Percentiles rank a stretch among this genome's conserved stretches.
These are phyloP conservation scores for Morone saxatilis DNA, from an alignment of 2,113 vertebrate species.

Conservation along the genomic window DNA sequence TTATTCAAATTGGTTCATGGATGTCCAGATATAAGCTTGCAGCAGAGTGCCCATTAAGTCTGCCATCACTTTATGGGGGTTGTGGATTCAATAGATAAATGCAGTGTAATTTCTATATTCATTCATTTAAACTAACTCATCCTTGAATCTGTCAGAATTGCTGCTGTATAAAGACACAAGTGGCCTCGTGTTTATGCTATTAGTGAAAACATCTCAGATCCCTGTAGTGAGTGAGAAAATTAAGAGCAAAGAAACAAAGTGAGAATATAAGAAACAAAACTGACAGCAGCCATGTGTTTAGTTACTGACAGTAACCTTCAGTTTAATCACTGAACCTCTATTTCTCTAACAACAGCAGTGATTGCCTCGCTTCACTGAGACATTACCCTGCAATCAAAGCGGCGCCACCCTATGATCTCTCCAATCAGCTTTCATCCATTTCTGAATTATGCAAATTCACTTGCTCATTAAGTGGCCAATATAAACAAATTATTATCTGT, in stretches of 20 bases:
- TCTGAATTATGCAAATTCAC: constrained; percentile 56
- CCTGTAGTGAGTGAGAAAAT: neutral
- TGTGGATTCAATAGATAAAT: neutral
- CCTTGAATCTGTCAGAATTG: neutral
- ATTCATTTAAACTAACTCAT: neutral
- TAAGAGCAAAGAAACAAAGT: neutral
- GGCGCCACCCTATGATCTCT: constrained; percentile 31
- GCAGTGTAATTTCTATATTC: neutral
- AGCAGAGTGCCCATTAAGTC: neutral
- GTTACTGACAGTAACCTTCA: constrained; percentile 28
- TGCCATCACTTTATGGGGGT: neutral
- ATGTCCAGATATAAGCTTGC: too few species aligned
- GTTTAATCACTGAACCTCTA: constrained; percentile 39
- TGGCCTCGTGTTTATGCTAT: neutral
- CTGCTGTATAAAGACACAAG: neutral
- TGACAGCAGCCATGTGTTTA: neutral
- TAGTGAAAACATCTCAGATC: neutral
- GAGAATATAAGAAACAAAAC: neutral
- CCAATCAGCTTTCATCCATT: constrained; percentile 55
- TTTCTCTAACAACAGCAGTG: constrained; percentile 38
- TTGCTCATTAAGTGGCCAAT: constrained; percentile 45
- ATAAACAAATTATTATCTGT: constrained; percentile 36
- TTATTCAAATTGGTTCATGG: neutral
- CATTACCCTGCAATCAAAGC: constrained; percentile 54
- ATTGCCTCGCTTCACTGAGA: constrained; percentile 37